Evolutionary conservation across 2,888 invertebrate species (phyloP).

Genomic region (Subacronicta megacephala): DNA sequence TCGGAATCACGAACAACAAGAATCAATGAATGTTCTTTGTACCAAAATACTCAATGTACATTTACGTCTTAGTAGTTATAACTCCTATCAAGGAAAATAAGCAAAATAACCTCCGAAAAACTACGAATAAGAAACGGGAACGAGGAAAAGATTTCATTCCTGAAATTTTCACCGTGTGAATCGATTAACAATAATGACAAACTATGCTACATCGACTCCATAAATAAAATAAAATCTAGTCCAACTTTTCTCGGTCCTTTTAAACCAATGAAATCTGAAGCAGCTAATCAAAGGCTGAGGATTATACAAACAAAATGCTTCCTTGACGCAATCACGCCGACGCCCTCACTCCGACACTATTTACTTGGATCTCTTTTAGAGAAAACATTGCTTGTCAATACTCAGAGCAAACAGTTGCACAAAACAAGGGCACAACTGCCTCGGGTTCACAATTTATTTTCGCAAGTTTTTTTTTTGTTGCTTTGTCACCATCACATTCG

Average conservation of each 20-base stretch:
- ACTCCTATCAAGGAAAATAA: too few species aligned
- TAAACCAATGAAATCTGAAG: slow-evolving; percentile 58
- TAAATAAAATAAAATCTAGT: slow-evolving; percentile 39
- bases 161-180: too few species aligned
- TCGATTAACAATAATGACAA: too few species aligned
- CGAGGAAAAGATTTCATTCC: too few species aligned
- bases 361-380: slow-evolving; percentile 78
- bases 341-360: slow-evolving; percentile 69
- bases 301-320: slow-evolving; percentile 76
- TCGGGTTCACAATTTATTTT: slow-evolving; percentile 67
- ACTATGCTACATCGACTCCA: slow-evolving; percentile 31
- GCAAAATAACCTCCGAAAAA: too few species aligned
- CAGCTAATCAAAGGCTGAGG: slow-evolving; percentile 80
- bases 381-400: slow-evolving; percentile 85
- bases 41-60: too few species aligned
- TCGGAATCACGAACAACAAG: too few species aligned
- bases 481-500: slow-evolving; percentile 64
- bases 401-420: slow-evolving; percentile 75
- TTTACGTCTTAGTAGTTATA: too few species aligned
- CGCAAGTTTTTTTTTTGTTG: slow-evolving; percentile 42
- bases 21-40: too few species aligned
- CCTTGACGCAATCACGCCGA: slow-evolving; percentile 81
- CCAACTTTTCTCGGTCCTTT: slow-evolving; percentile 47
- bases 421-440: slow-evolving; percentile 67
- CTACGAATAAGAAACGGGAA: too few species aligned